Evolutionary conservation across 2,797 vertebrate species (phyloP), one percentile per base, ranked within the genome.

Genomic region (Pogonophryne albipinna): DNA sequence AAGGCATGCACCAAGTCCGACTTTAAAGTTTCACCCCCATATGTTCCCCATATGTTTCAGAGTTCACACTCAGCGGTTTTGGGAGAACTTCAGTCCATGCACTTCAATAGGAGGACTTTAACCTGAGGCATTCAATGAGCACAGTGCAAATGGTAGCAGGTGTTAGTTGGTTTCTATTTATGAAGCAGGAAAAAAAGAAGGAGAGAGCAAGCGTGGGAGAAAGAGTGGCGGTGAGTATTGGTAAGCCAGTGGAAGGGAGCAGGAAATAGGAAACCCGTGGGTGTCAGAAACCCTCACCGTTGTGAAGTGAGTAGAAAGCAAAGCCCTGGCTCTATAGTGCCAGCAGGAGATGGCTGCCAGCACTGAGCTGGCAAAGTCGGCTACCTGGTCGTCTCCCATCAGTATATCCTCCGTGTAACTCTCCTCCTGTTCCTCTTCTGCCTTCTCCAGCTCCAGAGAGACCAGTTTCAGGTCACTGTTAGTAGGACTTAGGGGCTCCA

Each of bases 331-430:
- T 89, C 94, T 96, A 97, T 95, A 97, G 92, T 96, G 96, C 97
- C 96, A 98, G 96, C 96, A 97, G 93, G 96, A 96, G 95, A 97
- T 96, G 92, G 96, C 96, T 70, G 95, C 96, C 95, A 97, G 93
- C 93, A 97, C 94, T 86, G 96, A 97, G 91, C 95, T 95, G 91
- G 94, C 92, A 88, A 93, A 94, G 91, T 95, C 91, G 14, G 95
- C 96, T 99, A 98, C 97, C 97, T 99, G 96, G 92, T 97, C 96
- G 42, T 93, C 95, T 93, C 93, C 96, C 91, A 96, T 95, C 92
- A 97, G 93, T 90, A 94, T 92, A 93, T 96, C 95, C 66, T 96
- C 95, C 85, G 95, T 94, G 89, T 95, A 94, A 87, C 88, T 92
- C 50, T 95, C 92, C 75, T 85, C 90, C 66, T 94, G 93, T 59